These are phyloP conservation scores for Harmothoe impar DNA, from an alignment of 2,888 invertebrate species.

Conservation along the genomic window DNA sequence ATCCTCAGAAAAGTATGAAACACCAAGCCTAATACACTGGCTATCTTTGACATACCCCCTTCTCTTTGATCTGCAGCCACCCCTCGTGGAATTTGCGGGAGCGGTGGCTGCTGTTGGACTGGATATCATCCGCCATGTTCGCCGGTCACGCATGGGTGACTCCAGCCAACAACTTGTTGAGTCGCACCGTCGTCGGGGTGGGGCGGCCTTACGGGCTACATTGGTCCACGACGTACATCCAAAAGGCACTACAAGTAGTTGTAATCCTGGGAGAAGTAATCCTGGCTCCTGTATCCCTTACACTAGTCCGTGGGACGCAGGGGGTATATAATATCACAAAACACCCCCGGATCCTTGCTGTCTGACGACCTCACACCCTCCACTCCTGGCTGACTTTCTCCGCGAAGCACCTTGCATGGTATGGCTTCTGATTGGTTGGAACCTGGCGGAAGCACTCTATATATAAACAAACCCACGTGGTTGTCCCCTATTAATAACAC, in stretches of 20 bases:
- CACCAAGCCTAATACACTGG: neutral
- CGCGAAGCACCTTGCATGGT: conserved; percentile 25
- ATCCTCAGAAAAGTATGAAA: neutral
- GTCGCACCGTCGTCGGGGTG: too few relatives aligned
- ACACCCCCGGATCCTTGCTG: neutral
- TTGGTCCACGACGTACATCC: conserved; percentile 1
- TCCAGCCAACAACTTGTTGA: conserved; percentile 33
- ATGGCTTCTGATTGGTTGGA: conserved; percentile 4
- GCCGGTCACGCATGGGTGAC: conserved; percentile 44
- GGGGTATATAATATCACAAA: neutral
- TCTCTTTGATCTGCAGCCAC: conserved; percentile 30
- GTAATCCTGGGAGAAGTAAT: neutral
- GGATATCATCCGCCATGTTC: conserved; percentile 33
- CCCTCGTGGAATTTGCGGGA: conserved; percentile 42
- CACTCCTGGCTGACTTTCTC: neutral
- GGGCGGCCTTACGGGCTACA: neutral
- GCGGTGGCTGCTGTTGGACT: neutral
- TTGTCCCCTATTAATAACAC: neutral
- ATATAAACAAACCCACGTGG: conserved; percentile 51
- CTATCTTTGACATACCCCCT: conserved; percentile 34
- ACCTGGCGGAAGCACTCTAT: neutral
- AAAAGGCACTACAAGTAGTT: neutral
- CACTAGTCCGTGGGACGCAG: neutral
- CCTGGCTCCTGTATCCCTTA: neutral
- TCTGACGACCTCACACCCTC: neutral